Evolutionary conservation across 2,888 invertebrate genomes (phyloP), one percentile per base, ranked within the genome.

Genomic region (Euclidia mi): DNA sequence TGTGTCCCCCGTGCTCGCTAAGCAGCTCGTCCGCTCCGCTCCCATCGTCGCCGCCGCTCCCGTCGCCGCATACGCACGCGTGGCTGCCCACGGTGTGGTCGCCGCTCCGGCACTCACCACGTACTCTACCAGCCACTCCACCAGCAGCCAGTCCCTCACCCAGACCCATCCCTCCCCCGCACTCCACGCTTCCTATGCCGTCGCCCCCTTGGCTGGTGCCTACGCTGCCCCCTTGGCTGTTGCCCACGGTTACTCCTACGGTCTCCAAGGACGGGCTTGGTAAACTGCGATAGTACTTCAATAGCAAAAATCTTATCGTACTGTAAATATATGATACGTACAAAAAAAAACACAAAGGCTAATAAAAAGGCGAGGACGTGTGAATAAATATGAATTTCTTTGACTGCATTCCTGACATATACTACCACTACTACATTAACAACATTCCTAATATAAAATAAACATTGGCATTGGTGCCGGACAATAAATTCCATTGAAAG

Each of bases 271-370:
- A 37, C 86, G 91, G 84, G 91, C 80, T 84, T 93, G 92, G 92
- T 92, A 92, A 90, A 88, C 89, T 93, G 92, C 93, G 92, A 92
- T 92, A 91, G 57, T 71, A 74, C 52, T 79, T 88, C 88, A 84
- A 86, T 84, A 88, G 88, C 88, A 84, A 89, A 92, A n/a, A 90
- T 92, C 92, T 91, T 70, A 87, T 87, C 86, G 87, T 88, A 78
- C 68, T 90, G 88, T 91, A 91, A 84, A 87, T 88, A 87, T 90
- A 86, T 89, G 88, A 88, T 89, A 83, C 83, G 81, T 79, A 85
- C 83, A 82, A 83, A 78, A 75, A 83, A 78, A 75, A 31, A n/a
- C 62, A 84, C 81, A 88, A 83, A 87, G 84, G 84, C 85, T 88
- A 31, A n/a, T 63, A 84, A 84, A 78, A 85, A 79, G 86, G 90